These are phyloP conservation scores for Gonatopus flavifemur DNA, from an alignment of 1,140 invertebrate species.

Conservation along the genomic window DNA sequence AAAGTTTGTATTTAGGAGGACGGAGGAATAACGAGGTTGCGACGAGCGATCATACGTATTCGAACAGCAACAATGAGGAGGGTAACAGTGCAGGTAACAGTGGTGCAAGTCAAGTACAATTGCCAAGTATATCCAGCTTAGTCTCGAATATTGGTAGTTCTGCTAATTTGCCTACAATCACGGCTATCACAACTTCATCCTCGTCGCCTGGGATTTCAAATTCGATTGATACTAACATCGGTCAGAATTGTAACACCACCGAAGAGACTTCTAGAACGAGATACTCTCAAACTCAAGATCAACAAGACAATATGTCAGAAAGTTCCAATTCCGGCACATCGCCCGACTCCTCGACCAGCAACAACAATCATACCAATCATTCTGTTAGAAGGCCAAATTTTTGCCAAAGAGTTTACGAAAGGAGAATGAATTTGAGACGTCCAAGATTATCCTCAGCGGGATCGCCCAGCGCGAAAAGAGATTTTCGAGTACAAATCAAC, in stretches of 20 bases:
- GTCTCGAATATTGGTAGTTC: conserved; percentile 22
- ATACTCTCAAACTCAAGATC: too few species aligned
- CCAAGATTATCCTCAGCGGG: conserved; percentile 16
- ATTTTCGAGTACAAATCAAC: conserved; percentile 14
- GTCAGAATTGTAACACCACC: not conserved
- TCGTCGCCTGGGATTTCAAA: conserved; percentile 10
- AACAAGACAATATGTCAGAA: too few species aligned
- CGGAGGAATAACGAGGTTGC: conserved; percentile 10
- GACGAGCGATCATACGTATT: conserved; percentile 41
- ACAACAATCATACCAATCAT: too few species aligned
- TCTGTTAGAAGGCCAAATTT: conserved; percentile 18
- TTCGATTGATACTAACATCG: conserved; percentile 2
- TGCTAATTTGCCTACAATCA: conserved; percentile 13
- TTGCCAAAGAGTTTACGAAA: conserved; percentile 25
- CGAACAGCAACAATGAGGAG: conserved; percentile 25
- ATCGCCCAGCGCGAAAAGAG: conserved; percentile 24
- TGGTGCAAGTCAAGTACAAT: conserved; percentile 18
- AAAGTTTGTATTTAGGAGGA: conserved; percentile 17
- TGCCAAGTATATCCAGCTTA: conserved; percentile 31
- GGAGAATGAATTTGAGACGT: conserved; percentile 20
- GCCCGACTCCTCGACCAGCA: conserved; percentile 10
- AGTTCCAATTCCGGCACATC: conserved; percentile 13
- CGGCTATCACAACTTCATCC: conserved; percentile 1
- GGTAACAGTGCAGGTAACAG: conserved; percentile 4
- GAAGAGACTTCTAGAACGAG: too few species aligned